Conservation (phyloP, 1,140 invertebrate species). For the Cydia splendana region DNA sequence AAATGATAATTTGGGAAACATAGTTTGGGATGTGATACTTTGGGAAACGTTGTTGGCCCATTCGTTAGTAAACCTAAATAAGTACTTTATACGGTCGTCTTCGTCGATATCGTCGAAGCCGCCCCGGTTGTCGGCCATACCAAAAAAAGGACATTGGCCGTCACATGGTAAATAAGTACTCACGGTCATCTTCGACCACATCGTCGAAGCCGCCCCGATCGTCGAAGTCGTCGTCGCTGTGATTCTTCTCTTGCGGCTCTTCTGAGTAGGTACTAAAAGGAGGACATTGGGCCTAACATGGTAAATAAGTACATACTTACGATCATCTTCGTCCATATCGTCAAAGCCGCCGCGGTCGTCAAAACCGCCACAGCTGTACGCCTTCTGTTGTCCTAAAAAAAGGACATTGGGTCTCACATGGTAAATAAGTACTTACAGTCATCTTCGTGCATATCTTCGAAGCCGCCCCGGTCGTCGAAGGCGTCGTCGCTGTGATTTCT, state of each 20-base stretch:
- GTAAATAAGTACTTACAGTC: constrained; percentile 54
- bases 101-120: constrained; percentile 58
- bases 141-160: not conserved
- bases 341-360: constrained; percentile 53
- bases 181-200: constrained; percentile 61
- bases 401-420: not conserved
- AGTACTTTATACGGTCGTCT: not conserved
- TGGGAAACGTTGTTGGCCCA: too few relatives aligned
- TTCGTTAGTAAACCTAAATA: too few relatives aligned
- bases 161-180: constrained; percentile 38
- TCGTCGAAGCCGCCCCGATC: constrained; percentile 51
- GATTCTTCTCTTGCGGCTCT: too few relatives aligned
- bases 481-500: too few relatives aligned
- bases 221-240: constrained; percentile 55
- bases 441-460: too few relatives aligned
- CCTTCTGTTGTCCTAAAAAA: not conserved
- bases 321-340: constrained; percentile 49
- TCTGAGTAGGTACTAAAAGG: too few relatives aligned
- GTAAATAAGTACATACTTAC: not conserved
- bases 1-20: too few relatives aligned
- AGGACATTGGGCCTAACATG: not conserved
- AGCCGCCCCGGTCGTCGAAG: too few relatives aligned
- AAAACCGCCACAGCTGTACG: too few relatives aligned
- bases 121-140: constrained; percentile 40
- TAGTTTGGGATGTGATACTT: too few relatives aligned